Evolutionary conservation across 1,140 invertebrate species (phyloP).

Genomic region (Lepidurus arcticus): DNA sequence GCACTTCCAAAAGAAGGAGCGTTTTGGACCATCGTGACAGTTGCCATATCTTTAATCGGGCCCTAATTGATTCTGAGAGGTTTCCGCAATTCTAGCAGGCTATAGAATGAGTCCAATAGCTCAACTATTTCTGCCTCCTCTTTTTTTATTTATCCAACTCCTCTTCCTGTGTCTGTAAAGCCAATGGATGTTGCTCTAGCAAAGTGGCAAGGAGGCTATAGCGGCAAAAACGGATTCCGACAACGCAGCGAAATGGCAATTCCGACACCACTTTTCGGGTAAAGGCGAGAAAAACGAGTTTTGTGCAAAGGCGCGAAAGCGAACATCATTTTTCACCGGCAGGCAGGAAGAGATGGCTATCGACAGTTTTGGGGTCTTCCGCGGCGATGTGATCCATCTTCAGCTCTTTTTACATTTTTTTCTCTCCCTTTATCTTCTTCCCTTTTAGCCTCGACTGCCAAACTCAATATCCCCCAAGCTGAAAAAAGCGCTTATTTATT

Average conservation of each 20-base stretch:
- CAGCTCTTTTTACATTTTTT: not conserved
- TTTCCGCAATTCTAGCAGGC: not conserved
- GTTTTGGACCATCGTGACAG: not conserved
- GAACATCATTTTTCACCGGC: not conserved
- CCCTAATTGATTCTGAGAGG: not conserved
- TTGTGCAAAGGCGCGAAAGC: slow-evolving; percentile 14
- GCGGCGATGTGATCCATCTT: slow-evolving; percentile 17
- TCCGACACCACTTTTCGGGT: not conserved
- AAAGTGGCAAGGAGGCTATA: not conserved
- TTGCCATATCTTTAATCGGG: not conserved
- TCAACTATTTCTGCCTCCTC: not conserved
- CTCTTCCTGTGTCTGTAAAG: not conserved
- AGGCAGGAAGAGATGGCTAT: slow-evolving; percentile 5
- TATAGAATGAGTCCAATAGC: not conserved
- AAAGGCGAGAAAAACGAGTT: slow-evolving; percentile 11
- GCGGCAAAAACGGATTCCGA: not conserved
- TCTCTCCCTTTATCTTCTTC: not conserved
- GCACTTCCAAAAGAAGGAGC: not conserved
- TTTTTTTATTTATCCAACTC: not conserved
- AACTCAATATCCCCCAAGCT: not conserved
- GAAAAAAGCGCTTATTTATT: no score
- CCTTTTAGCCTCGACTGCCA: not conserved
- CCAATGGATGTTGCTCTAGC: not conserved
- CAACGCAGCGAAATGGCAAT: slow-evolving; percentile 12
- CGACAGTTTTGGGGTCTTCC: slow-evolving; percentile 3